Percentiles rank a stretch among this genome's conserved stretches.
Conservation (phyloP, 2,113 vertebrate species). For the Oreocharis arfaki region DNA sequence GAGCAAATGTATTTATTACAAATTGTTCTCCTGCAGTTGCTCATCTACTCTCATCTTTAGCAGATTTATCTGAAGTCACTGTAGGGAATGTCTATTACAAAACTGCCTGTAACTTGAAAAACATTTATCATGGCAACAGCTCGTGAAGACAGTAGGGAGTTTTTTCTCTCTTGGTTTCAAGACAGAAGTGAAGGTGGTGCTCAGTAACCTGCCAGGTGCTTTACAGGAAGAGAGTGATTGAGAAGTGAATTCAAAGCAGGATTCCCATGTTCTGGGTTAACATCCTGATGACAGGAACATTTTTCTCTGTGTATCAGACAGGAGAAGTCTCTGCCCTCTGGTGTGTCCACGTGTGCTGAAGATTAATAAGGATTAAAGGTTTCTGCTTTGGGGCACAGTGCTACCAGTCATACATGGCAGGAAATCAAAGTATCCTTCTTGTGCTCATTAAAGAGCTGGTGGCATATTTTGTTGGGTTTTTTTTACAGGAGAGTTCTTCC, state of each 20-base stretch:
- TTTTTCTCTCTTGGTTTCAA: background rate
- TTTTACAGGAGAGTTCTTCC: background rate
- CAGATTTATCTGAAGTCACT: background rate
- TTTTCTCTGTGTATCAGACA: background rate
- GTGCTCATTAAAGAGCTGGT: background rate
- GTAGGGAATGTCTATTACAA: background rate
- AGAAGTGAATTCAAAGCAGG: background rate
- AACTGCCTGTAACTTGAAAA: background rate
- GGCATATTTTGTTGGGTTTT: background rate
- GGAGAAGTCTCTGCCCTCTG: background rate
- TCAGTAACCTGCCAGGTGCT: background rate
- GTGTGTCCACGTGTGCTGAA: fast-evolving
- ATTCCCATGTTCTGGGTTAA: background rate
- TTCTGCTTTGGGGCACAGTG: background rate
- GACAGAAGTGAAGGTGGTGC: background rate
- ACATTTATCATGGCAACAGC: background rate
- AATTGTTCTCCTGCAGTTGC: background rate
- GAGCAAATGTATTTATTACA: background rate
- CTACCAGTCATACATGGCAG: background rate
- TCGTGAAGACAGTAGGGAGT: background rate
- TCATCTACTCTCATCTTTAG: background rate
- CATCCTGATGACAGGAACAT: background rate
- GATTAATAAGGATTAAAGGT: background rate
- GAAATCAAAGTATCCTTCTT: background rate
- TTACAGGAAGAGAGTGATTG: background rate